These are phyloP conservation scores for Tenthredo livida DNA, from an alignment of 2,888 invertebrate species.

Conservation along the genomic window DNA sequence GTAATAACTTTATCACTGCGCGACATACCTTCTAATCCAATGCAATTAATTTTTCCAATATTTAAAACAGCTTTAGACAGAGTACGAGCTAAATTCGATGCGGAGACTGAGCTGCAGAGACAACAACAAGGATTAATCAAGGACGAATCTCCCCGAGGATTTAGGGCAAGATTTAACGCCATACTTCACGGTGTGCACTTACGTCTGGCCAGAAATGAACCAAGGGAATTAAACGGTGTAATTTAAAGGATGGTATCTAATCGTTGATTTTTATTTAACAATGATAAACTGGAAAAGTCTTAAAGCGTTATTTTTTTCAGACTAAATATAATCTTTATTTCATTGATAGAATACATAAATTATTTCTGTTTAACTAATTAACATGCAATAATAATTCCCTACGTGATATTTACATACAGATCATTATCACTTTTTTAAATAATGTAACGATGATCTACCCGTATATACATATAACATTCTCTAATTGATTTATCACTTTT, in stretches of 20 bases:
- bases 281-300: background rate
- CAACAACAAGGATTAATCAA: constrained; percentile 61
- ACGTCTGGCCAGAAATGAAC: constrained; percentile 63
- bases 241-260: background rate
- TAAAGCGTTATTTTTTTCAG: constrained; percentile 45
- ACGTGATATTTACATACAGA: constrained; percentile 19
- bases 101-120: constrained; percentile 77
- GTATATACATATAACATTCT: constrained; percentile 1
- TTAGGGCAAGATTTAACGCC: constrained; percentile 69
- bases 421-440: constrained; percentile 17
- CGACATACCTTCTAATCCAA: background rate
- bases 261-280: background rate
- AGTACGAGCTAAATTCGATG: constrained; percentile 83
- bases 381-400: constrained; percentile 70
- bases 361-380: constrained; percentile 62
- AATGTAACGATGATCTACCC: background rate
- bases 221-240: constrained; percentile 29
- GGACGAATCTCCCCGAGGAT: constrained; percentile 60
- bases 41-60: background rate
- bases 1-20: constrained; percentile 67
- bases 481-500: constrained; percentile 28
- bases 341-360: constrained; percentile 71
- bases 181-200: constrained; percentile 70
- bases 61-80: constrained; percentile 82
- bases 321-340: constrained; percentile 74